Percentiles rank a stretch among this genome's conserved stretches.
Evolutionary conservation across 2,113 vertebrate species (phyloP).

Genomic region (Eudyptes chrysolophus): DNA sequence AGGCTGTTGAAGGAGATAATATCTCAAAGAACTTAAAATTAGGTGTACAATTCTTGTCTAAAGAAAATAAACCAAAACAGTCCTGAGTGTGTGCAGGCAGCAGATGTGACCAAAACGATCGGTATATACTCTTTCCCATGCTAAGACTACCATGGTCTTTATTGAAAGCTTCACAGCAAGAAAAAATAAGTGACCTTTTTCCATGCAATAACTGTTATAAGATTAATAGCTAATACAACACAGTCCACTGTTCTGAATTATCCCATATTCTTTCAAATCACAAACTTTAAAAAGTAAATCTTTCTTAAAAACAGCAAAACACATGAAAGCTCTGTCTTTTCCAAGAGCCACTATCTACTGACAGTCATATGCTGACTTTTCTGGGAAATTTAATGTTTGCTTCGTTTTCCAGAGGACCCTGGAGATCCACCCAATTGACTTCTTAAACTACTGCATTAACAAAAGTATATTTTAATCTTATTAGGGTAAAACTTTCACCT

Average conservation of each 20-base stretch:
- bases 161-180: neutral
- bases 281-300: neutral
- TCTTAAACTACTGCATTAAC: neutral
- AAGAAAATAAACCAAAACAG: neutral
- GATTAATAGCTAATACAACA: neutral
- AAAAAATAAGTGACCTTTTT: neutral
- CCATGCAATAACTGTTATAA: neutral
- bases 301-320: neutral
- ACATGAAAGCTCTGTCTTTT: neutral
- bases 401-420: neutral
- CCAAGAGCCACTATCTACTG: neutral
- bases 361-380: neutral
- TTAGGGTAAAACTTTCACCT: neutral
- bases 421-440: neutral
- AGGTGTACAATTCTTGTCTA: slow-evolving; percentile 27
- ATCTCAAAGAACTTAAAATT: slow-evolving; percentile 76
- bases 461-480: neutral
- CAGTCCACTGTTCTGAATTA: neutral
- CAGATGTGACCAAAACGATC: neutral
- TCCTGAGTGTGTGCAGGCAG: neutral
- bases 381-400: neutral
- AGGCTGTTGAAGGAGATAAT: slow-evolving; percentile 75
- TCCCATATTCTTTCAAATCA: neutral
- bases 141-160: neutral
- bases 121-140: neutral